These are phyloP conservation scores for Aphodius granarius DNA, from an alignment of 2,888 invertebrate genomes.

Conservation along the genomic window DNA sequence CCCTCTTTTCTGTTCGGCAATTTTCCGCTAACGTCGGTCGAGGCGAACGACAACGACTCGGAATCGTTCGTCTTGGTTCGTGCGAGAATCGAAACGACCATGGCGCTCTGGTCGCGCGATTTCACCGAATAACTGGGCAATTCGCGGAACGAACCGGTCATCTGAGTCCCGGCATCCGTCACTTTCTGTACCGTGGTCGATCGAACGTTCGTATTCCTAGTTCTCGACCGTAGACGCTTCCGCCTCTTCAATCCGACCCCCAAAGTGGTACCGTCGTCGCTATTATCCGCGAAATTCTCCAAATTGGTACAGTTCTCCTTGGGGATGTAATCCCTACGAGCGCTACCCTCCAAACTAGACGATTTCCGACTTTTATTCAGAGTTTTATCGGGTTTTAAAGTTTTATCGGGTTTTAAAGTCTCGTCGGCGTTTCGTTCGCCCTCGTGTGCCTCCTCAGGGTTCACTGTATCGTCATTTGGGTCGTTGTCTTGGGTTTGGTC, in stretches of 20 bases:
- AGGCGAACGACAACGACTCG: not conserved
- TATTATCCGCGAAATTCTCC: not conserved
- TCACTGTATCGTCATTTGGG: too few relatives aligned
- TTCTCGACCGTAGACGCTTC: not conserved
- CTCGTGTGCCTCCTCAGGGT: too few relatives aligned
- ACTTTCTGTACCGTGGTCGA: not conserved
- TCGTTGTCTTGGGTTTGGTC: not conserved
- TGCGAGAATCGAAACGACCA: not conserved
- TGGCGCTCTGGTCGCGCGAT: not conserved
- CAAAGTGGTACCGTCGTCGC: not conserved
- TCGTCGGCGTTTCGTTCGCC: too few relatives aligned
- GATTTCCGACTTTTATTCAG: not conserved
- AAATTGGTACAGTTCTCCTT: not conserved
- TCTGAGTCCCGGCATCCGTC: not conserved
- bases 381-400: not conserved
- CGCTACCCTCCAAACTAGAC: not conserved
- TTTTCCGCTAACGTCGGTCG: too few relatives aligned
- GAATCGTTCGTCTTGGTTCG: not conserved
- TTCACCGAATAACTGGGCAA: not conserved
- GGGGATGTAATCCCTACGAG: not conserved
- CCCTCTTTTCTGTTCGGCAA: too few relatives aligned
- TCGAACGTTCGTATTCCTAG: not conserved
- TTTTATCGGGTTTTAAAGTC: too few relatives aligned
- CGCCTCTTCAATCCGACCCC: not conserved
- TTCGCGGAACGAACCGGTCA: not conserved